A percentile compares a stretch with the other conserved stretches of the same genome.
Conservation (phyloP, 1,140 invertebrate genomes). For the Lepidostoma basale region DNA sequence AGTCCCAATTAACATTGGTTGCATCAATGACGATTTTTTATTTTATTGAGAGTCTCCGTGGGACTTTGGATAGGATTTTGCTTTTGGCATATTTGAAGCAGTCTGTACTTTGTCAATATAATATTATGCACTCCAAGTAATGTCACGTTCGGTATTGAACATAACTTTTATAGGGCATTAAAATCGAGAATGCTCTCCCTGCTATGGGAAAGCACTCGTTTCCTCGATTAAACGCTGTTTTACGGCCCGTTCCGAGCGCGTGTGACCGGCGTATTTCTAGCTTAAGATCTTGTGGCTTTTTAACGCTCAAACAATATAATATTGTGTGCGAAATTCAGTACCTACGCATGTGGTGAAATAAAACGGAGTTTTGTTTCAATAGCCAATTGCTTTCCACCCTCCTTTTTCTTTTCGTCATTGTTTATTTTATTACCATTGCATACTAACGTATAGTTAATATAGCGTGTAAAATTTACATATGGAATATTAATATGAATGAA, state of each 20-base stretch:
- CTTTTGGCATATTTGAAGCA: too few species aligned
- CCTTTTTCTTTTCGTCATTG: too few species aligned
- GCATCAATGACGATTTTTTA: too few species aligned
- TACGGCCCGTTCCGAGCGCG: background rate
- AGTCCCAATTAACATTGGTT: too few species aligned
- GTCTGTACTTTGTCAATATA: too few species aligned
- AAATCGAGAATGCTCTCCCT: background rate
- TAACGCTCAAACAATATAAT: background rate
- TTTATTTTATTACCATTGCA: too few species aligned
- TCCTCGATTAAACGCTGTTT: background rate
- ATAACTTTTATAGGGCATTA: slow-evolving; percentile 33
- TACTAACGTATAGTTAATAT: too few species aligned
- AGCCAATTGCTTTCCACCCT: too few species aligned
- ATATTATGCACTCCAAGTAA: slow-evolving; percentile 26
- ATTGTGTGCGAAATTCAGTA: background rate
- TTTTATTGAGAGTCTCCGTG: too few species aligned
- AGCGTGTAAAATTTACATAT: too few species aligned
- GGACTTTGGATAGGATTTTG: too few species aligned
- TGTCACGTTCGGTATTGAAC: slow-evolving; percentile 43
- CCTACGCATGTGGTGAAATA: background rate
- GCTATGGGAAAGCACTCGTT: background rate
- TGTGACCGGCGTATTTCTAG: background rate
- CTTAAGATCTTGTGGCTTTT: background rate
- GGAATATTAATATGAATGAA: too few species aligned
- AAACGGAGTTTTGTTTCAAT: background rate